phyloP scores from a whole-genome alignment of 2,888 invertebrate species.

The Drosophila anceps region DNA sequence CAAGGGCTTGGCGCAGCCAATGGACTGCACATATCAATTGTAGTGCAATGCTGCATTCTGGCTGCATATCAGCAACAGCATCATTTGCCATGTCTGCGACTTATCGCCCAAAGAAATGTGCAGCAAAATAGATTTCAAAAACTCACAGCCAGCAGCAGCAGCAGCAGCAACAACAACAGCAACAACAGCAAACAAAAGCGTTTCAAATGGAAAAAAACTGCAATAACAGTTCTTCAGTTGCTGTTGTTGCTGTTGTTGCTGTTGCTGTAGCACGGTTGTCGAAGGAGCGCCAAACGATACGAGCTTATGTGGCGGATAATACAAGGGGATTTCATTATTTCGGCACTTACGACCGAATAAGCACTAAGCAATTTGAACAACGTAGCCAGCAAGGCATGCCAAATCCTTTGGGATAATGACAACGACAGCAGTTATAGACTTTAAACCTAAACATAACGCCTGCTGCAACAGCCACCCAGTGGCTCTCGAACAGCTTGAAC shows the following conservation, averaged over 20 bases:
- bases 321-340: slow-evolving; percentile 80
- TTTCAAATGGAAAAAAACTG: slow-evolving; percentile 24
- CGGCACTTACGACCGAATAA: slow-evolving; percentile 79
- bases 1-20: slow-evolving; percentile 24
- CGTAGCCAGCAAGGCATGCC: slow-evolving; percentile 61
- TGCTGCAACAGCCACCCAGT: slow-evolving; percentile 29
- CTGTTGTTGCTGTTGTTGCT: neutral
- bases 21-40: slow-evolving; percentile 54
- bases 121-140: slow-evolving; percentile 71
- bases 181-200: slow-evolving; percentile 28
- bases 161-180: slow-evolving; percentile 9
- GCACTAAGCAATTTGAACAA: slow-evolving; percentile 77
- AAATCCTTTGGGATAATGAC: slow-evolving; percentile 68
- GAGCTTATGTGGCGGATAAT: slow-evolving; percentile 79
- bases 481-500: slow-evolving; percentile 6
- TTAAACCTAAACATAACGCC: slow-evolving; percentile 75
- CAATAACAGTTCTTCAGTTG: slow-evolving; percentile 14
- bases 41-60: slow-evolving; percentile 49
- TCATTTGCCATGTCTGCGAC: slow-evolving; percentile 82
- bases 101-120: slow-evolving; percentile 81
- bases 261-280: slow-evolving; percentile 12
- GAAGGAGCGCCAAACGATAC: slow-evolving; percentile 40
- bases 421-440: slow-evolving; percentile 75
- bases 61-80: slow-evolving; percentile 62
- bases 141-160: slow-evolving; percentile 1